These are phyloP conservation scores for Drosophila affinis DNA, from an alignment of 2,888 invertebrate genomes.

Conservation along the genomic window DNA sequence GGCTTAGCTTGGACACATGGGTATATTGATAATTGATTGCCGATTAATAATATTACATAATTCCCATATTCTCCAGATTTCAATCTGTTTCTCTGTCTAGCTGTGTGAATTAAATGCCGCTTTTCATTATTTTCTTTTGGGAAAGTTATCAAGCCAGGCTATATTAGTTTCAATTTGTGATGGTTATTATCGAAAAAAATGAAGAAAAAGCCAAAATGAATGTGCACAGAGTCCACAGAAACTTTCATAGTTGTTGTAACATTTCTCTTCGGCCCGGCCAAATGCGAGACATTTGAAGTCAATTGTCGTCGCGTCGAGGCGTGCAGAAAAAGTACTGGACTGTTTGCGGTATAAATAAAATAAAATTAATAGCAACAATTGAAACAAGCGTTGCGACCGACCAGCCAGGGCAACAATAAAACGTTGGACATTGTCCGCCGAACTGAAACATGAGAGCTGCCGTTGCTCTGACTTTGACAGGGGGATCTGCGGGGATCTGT, in stretches of 20 bases:
- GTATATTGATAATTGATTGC: constrained; percentile 60
- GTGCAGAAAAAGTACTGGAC: constrained; percentile 63
- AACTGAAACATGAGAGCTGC: constrained; percentile 51
- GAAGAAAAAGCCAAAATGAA: constrained; percentile 53
- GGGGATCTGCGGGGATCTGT: not conserved
- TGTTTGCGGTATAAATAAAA: constrained; percentile 55
- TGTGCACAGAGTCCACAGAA: constrained; percentile 52
- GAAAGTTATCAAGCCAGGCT: constrained; percentile 62
- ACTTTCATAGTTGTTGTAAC: constrained; percentile 66
- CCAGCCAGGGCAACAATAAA: constrained; percentile 45
- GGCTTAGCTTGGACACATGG: constrained; percentile 39
- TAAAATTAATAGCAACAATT: constrained; percentile 71
- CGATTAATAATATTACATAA: constrained; percentile 66
- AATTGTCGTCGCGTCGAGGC: constrained; percentile 62
- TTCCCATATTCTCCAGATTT: constrained; percentile 57
- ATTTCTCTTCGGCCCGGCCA: constrained; percentile 63
- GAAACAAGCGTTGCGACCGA: constrained; percentile 52
- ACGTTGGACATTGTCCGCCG: constrained; percentile 44
- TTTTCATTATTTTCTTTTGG: constrained; percentile 67
- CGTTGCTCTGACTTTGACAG: constrained; percentile 16
- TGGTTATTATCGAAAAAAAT: constrained; percentile 73
- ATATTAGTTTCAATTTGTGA: constrained; percentile 68
- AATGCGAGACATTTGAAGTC: constrained; percentile 69
- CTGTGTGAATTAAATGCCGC: constrained; percentile 44
- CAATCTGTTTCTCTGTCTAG: constrained; percentile 20